phyloP scores from a whole-genome alignment of 2,113 vertebrate species.

The Speoplatyrhinus poulsoni region DNA sequence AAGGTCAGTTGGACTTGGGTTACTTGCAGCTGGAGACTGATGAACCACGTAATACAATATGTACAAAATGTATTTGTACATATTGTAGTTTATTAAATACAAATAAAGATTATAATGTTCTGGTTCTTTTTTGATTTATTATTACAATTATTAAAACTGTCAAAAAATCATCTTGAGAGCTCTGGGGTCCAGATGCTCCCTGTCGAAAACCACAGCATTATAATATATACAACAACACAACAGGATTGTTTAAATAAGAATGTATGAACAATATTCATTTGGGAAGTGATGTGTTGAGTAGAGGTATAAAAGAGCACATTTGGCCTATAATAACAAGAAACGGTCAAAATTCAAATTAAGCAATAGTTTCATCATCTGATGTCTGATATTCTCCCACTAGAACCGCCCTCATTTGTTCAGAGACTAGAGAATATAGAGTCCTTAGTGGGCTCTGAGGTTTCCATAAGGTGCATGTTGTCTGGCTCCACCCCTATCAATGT shows the following conservation, averaged over 20 bases:
- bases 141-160: too few relatives aligned
- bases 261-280: neutral
- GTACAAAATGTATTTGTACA: neutral
- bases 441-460: constrained; percentile 83
- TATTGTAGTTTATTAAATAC: neutral
- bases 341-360: neutral
- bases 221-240: neutral
- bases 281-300: too few relatives aligned
- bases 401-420: constrained; percentile 88
- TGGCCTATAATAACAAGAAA: neutral
- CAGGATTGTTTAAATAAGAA: neutral
- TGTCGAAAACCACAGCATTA: too few relatives aligned
- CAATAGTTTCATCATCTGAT: constrained; percentile 12
- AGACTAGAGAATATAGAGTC: constrained; percentile 87
- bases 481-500: constrained; percentile 90
- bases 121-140: too few relatives aligned
- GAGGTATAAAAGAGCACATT: neutral
- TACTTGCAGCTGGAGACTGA: too few relatives aligned
- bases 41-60: too few relatives aligned
- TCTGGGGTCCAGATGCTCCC: too few relatives aligned
- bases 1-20: constrained; percentile 83
- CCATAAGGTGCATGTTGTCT: constrained; percentile 86
- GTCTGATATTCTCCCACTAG: constrained; percentile 76
- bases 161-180: too few relatives aligned
- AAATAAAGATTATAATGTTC: too few relatives aligned